These are phyloP conservation scores for Caenorhabditis angaria DNA, from an alignment of 2,888 invertebrate genomes.

Conservation along the genomic window DNA sequence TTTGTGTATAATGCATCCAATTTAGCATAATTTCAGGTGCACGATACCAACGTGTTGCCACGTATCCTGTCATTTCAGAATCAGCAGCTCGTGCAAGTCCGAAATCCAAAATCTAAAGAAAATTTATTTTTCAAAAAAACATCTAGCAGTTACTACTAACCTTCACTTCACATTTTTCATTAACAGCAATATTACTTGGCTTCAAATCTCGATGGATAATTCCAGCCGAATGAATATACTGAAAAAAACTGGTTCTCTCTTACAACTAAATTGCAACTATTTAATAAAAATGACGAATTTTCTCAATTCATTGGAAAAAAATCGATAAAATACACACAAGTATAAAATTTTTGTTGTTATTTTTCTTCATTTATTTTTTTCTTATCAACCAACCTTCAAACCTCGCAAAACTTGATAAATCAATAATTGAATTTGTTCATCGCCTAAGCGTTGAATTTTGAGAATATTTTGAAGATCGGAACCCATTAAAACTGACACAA, in stretches of 20 bases:
- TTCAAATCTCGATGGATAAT: slow-evolving; percentile 97
- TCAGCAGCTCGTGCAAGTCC: slow-evolving; percentile 78
- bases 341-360: neutral
- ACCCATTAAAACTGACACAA: slow-evolving; percentile 97
- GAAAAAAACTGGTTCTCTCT: slow-evolving; percentile 34
- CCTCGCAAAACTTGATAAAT: slow-evolving; percentile 97
- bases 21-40: slow-evolving; percentile 77
- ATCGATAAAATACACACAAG: neutral
- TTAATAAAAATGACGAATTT: neutral
- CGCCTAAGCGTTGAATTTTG: slow-evolving; percentile 92
- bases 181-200: slow-evolving; percentile 97
- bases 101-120: slow-evolving; percentile 76
- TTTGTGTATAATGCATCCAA: slow-evolving; percentile 93
- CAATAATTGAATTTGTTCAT: slow-evolving; percentile 97
- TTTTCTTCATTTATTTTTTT: neutral
- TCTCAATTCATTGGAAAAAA: neutral
- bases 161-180: slow-evolving; percentile 96
- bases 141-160: too few species aligned
- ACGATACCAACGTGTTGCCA: slow-evolving; percentile 79
- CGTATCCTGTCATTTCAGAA: slow-evolving; percentile 77
- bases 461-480: slow-evolving; percentile 98
- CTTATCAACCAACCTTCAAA: slow-evolving; percentile 78
- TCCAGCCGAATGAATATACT: slow-evolving; percentile 95
- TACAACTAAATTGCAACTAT: neutral
- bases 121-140: neutral